Evolutionary conservation across 2,888 invertebrate species (phyloP).

Genomic region (Hirtodrosophila trivittata): DNA sequence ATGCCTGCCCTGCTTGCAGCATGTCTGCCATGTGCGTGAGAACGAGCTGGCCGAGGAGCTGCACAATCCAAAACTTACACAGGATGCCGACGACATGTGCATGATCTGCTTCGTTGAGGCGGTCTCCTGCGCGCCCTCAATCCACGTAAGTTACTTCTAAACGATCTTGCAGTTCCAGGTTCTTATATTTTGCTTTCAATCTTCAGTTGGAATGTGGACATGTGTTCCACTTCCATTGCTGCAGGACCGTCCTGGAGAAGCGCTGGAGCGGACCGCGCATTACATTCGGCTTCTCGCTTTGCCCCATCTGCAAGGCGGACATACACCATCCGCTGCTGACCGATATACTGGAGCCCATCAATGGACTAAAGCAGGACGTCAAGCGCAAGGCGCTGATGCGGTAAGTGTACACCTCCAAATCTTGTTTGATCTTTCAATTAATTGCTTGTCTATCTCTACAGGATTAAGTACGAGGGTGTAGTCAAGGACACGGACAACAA

Average conservation of each 20-base stretch:
- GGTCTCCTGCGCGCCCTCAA: conserved; percentile 96
- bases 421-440: background rate
- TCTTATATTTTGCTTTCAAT: background rate
- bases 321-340: conserved; percentile 92
- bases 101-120: conserved; percentile 99
- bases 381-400: conserved; percentile 97
- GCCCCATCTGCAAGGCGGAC: conserved; percentile 97
- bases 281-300: conserved; percentile 96
- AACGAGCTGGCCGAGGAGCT: conserved; percentile 81
- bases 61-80: conserved; percentile 87
- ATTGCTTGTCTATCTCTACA: conserved; percentile 23
- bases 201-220: conserved; percentile 94
- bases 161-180: too few species aligned
- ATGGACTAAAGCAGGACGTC: conserved; percentile 94
- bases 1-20: conserved; percentile 95
- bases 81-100: conserved; percentile 99
- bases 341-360: conserved; percentile 91
- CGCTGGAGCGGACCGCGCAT: conserved; percentile 98
- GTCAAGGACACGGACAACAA: conserved; percentile 90
- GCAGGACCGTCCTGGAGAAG: conserved; percentile 91
- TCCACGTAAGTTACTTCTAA: conserved; percentile 86
- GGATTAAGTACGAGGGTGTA: conserved; percentile 96
- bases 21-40: conserved; percentile 87
- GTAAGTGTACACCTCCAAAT: conserved; percentile 50
- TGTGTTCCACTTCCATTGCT: conserved; percentile 97